Evolutionary conservation across 2,888 invertebrate genomes (phyloP).

Genomic region (Rhingia campestris): DNA sequence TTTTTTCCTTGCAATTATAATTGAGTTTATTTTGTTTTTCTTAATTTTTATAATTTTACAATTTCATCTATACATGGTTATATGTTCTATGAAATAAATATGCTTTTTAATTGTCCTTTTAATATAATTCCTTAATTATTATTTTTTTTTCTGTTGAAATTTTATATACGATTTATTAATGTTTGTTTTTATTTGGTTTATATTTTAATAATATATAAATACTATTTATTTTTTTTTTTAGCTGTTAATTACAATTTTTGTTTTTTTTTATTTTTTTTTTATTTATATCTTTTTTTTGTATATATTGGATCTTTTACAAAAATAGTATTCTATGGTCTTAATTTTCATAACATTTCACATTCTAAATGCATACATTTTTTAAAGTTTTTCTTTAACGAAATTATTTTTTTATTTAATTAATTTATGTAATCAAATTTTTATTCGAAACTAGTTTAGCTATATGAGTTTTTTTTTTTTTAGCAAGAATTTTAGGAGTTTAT

Average conservation of each 20-base stretch:
- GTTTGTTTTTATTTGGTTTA: slow-evolving; percentile 20
- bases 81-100: slow-evolving; percentile 56
- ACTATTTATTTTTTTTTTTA: slow-evolving; percentile 28
- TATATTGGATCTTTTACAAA: slow-evolving; percentile 69
- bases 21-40: slow-evolving; percentile 9
- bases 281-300: slow-evolving; percentile 35
- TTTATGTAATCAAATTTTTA: slow-evolving; percentile 27
- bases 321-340: slow-evolving; percentile 72
- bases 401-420: slow-evolving; percentile 21
- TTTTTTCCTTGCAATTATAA: slow-evolving; percentile 28
- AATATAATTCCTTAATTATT: slow-evolving; percentile 14
- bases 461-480: slow-evolving; percentile 6
- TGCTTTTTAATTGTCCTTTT: slow-evolving; percentile 11
- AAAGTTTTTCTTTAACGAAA: slow-evolving; percentile 22
- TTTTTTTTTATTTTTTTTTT: slow-evolving; percentile 22
- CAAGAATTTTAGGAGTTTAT: slow-evolving; percentile 31
- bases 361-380: slow-evolving; percentile 53
- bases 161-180: slow-evolving; percentile 3
- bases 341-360: slow-evolving; percentile 65
- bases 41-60: slow-evolving; percentile 25
- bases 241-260: slow-evolving; percentile 29
- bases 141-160: slow-evolving; percentile 1
- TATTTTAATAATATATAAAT: slow-evolving; percentile 48
- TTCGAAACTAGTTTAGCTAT: slow-evolving; percentile 15
- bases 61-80: slow-evolving; percentile 61